Conservation (phyloP, 1,140 invertebrate species). For the Drosophila seguyi region DNA sequence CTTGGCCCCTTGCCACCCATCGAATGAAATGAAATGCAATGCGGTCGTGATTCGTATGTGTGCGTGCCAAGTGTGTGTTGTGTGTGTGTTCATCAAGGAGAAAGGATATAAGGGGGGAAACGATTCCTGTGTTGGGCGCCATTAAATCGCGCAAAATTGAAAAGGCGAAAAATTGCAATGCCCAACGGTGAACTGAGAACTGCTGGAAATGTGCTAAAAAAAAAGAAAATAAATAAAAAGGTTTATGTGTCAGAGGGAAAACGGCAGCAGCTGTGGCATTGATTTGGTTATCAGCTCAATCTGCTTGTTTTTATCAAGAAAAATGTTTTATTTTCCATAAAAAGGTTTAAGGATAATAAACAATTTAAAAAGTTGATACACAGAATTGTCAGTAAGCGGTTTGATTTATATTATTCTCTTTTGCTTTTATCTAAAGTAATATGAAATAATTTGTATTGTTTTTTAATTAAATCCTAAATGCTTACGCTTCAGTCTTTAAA, state of each 20-base stretch:
- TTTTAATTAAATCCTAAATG: background rate
- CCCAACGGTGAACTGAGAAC: conserved; percentile 38
- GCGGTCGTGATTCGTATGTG: conserved; percentile 60
- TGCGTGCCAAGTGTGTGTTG: no score
- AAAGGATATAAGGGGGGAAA: conserved; percentile 9
- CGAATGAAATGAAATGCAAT: conserved; percentile 67
- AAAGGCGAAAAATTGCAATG: conserved; percentile 77
- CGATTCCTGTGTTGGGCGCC: conserved; percentile 43
- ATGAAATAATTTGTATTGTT: background rate
- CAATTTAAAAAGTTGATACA: background rate
- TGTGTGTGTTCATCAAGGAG: conserved; percentile 4
- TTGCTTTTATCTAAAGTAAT: no score
- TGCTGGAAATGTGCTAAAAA: conserved; percentile 33
- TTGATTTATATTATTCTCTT: background rate
- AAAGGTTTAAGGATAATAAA: background rate
- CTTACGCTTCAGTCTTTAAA: background rate
- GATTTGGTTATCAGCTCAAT: conserved; percentile 33
- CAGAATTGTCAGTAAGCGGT: background rate
- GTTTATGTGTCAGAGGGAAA: conserved; percentile 27
- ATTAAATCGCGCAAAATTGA: conserved; percentile 79
- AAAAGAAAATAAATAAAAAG: background rate
- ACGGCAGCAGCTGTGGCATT: conserved; percentile 20
- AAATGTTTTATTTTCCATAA: background rate
- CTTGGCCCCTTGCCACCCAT: background rate
- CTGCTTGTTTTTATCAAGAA: conserved; percentile 3